Evolutionary conservation across 1,140 invertebrate genomes (phyloP), one percentile per base, ranked within the genome.

Genomic region (Caenorhabditis remanei): DNA sequence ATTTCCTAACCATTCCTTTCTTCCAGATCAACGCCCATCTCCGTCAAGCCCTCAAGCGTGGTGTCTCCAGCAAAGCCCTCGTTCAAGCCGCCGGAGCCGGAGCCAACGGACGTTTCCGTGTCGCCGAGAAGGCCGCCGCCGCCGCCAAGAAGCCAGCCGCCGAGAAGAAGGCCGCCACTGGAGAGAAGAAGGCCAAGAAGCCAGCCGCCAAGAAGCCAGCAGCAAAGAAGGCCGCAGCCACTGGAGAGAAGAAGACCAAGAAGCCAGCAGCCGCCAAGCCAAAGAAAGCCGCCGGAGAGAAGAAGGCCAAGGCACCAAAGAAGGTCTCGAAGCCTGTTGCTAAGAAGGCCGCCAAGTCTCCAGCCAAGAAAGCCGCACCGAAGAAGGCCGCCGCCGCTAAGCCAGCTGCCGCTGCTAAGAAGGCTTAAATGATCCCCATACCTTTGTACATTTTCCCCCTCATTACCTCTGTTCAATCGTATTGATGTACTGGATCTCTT

Each of bases 1-100:
- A 7, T 63, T 24, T 32, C 24, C 21, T 11, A 21, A 63, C 24
- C 41, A 48, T 13, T 50, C 41, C 24, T 58, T 53, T 53, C 19
- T 58, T 65, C 55, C 40, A 84, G 83, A 88, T 86, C 58, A 88
- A 87, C 83, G 87, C 86, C 40, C 87, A 88, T 24, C 75, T 88
- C 41, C 86, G 87, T 43, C 19, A 43, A n/a, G 87, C 87, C 19
- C 87, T 88, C 53, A 88, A 88, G 87, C 53, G 87, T 16, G 87
- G 86, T 7, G 87, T 84, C 75, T 50, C 63, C 56, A 48, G n/a
- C 82, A 85, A 84, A 11, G 41, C 41, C 16, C 58, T 88, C 21
- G 41, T 75, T 11, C 87, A 88, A 84, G 46, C 87, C 48, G 92
- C 48, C 56, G 89, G 89, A 41, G 79, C 89, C 85, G 89, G 89